phyloP scores from a whole-genome alignment of 2,113 vertebrate species.

The Misgurnus mizolepis region DNA sequence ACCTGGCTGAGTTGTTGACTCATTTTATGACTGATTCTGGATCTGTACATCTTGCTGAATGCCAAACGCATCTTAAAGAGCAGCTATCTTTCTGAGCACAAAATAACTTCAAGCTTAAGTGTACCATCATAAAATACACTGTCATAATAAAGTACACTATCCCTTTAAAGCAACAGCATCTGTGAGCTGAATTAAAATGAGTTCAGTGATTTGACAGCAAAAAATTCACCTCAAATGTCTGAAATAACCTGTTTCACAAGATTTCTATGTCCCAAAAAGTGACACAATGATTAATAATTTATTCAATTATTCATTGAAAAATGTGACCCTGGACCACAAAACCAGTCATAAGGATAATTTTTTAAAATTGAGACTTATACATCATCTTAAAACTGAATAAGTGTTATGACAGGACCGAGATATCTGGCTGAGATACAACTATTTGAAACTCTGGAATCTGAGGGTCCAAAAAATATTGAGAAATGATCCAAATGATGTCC shows the following conservation, averaged over 20 bases:
- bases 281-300: neutral
- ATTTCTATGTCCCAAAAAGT: conserved; percentile 23
- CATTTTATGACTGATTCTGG: conserved; percentile 7
- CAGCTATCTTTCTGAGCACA: no score
- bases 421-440: no score
- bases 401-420: no score
- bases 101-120: neutral
- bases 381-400: no score
- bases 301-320: neutral
- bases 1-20: conserved; percentile 18
- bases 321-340: neutral
- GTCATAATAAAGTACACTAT: no score
- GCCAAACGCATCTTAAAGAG: neutral
- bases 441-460: no score
- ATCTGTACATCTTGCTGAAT: conserved; percentile 3
- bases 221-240: conserved; percentile 58
- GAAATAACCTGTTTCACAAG: conserved; percentile 48
- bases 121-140: neutral
- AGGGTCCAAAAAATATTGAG: no score
- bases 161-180: neutral
- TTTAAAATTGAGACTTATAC: no score
- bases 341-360: no score
- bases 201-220: conserved; percentile 53
- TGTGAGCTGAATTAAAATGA: conserved; percentile 5
- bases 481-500: no score